phyloP scores from a whole-genome alignment of 2,113 vertebrate species.

The Lutjanus erythropterus region DNA sequence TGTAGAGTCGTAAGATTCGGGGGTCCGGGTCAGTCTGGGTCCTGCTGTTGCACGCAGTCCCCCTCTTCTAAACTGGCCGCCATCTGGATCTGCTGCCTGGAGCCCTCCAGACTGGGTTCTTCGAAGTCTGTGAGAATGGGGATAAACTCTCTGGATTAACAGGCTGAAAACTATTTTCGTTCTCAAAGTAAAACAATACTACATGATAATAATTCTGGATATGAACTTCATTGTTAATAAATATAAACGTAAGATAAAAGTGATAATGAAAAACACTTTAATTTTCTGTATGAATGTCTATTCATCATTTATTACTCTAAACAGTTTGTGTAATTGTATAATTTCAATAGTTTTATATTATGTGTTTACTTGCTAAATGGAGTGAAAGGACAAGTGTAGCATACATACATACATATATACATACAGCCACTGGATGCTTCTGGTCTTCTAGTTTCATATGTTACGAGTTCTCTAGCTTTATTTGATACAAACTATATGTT shows the following conservation, averaged over 20 bases:
- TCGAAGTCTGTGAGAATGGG: constrained; percentile 86
- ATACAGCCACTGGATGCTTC: too few relatives aligned
- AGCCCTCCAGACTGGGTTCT: constrained; percentile 95
- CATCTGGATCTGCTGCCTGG: constrained; percentile 88
- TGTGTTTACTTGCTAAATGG: neutral
- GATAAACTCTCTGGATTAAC: neutral
- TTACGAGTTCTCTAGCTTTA: too few relatives aligned
- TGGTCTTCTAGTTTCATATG: too few relatives aligned
- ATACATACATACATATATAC: too few relatives aligned
- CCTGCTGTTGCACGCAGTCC: constrained; percentile 97
- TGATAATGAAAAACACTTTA: too few relatives aligned
- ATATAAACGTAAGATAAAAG: too few relatives aligned
- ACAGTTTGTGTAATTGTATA: neutral
- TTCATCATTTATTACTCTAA: neutral
- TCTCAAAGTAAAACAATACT: constrained; percentile 9
- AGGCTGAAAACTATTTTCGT: neutral
- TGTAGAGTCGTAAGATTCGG: constrained; percentile 83
- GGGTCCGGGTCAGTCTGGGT: constrained; percentile 91
- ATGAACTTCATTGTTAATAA: neutral
- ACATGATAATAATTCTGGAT: neutral
- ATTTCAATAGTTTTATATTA: neutral
- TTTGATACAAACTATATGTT: neutral
- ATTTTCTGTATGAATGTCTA: neutral
- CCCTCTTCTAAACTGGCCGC: constrained; percentile 91
- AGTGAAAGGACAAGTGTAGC: neutral